phyloP scores from a whole-genome alignment of 2,113 vertebrate genomes.

The Trogon melanurus region DNA sequence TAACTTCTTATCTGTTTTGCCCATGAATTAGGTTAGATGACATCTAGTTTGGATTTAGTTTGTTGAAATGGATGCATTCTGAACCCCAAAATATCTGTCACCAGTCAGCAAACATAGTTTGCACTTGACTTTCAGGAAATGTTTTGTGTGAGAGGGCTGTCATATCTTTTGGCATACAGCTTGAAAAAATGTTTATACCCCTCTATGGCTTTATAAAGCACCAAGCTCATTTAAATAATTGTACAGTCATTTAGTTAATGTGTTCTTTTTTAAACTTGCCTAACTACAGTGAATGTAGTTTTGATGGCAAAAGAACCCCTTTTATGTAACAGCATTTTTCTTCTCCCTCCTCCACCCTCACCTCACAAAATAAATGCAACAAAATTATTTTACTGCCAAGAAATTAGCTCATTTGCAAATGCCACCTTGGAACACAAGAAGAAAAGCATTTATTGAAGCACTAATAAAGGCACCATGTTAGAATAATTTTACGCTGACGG shows the following conservation, averaged over 20 bases:
- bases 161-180: constrained; percentile 60
- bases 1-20: neutral
- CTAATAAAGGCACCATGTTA: constrained; percentile 84
- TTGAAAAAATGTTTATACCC: constrained; percentile 70
- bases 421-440: constrained; percentile 81
- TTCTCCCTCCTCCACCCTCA: constrained; percentile 23
- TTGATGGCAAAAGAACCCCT: constrained; percentile 80
- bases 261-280: constrained; percentile 78
- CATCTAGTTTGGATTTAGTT: constrained; percentile 4
- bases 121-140: neutral
- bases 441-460: constrained; percentile 87
- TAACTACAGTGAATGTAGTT: constrained; percentile 73
- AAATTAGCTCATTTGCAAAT: constrained; percentile 88
- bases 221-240: constrained; percentile 80
- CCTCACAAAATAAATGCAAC: constrained; percentile 79
- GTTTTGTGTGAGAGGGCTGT: constrained; percentile 47
- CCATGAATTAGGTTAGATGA: neutral
- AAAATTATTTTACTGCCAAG: constrained; percentile 83
- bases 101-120: constrained; percentile 58
- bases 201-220: constrained; percentile 72
- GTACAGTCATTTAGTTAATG: constrained; percentile 82
- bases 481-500: constrained; percentile 87
- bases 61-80: neutral
- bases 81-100: constrained; percentile 52
- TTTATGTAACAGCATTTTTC: constrained; percentile 81